These are phyloP conservation scores for Haliaeetus leucogaster DNA, from an alignment of 2,113 vertebrate genomes.

Conservation along the genomic window DNA sequence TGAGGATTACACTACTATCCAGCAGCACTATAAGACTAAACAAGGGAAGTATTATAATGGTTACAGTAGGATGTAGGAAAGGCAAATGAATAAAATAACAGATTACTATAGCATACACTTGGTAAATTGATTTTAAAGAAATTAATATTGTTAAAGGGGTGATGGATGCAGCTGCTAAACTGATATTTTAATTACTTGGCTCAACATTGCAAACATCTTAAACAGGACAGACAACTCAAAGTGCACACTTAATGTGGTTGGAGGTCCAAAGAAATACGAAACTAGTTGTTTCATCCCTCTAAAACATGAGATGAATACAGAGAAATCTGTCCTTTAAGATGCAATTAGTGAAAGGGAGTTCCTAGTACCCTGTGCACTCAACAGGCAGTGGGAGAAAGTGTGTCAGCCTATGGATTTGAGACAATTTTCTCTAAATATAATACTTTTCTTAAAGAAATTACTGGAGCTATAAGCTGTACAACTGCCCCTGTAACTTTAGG, in stretches of 20 bases:
- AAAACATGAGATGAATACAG: background rate
- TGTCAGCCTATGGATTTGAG: background rate
- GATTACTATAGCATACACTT: background rate
- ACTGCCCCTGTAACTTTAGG: background rate
- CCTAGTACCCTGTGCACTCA: background rate
- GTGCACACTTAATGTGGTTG: background rate
- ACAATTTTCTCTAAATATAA: background rate
- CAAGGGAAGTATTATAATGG: background rate
- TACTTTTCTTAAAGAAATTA: background rate
- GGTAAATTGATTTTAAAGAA: background rate
- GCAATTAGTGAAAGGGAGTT: background rate
- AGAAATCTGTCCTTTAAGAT: background rate
- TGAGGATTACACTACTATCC: background rate
- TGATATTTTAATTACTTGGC: background rate
- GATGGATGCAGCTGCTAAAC: background rate
- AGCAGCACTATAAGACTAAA: background rate
- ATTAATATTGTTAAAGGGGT: background rate
- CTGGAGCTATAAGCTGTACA: background rate
- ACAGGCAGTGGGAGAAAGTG: background rate
- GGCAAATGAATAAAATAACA: background rate
- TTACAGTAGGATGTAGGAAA: background rate
- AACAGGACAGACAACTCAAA: background rate
- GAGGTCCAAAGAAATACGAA: background rate
- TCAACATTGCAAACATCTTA: background rate
- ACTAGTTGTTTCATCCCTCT: background rate